Evolutionary conservation across 35 echinoderm and acorn worm genomes (phyloP), one percentile per base, ranked within the genome.

Genomic region (Ophioderma brevispina): DNA sequence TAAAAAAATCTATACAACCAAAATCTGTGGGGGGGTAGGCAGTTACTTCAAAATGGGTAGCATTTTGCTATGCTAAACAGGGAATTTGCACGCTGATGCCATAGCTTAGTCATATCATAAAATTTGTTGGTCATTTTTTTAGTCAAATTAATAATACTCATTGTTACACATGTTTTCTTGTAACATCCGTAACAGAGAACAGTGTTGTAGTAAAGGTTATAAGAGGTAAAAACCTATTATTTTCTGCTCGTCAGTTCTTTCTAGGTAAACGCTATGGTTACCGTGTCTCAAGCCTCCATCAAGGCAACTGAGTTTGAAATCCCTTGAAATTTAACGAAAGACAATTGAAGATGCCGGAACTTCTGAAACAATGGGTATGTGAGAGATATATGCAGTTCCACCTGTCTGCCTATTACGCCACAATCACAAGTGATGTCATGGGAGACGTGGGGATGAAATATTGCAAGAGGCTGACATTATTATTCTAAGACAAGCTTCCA

Each of bases 221-320:
- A n/a, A n/a, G n/a, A n/a, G n/a, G n/a, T 88, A 81, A 33, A 37
- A 28, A 10, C 31, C 40, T 21, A 32, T 88, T 32, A 18, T 35
- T 80, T 35, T 79, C 15, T 32, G 38, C 39, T 31, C n/a, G n/a
- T n/a, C 75, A 98, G 96, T 98, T 94, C 40, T 38, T 98, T 33
- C 86, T 98, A 0, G 96, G 96, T 76, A 92, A 98, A 82, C 85
- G 96, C 13, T 98, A 98, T 83, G 96, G 96, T n/a, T 98, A 91
- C 46, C 86, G 96, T 38, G 92, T 92, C 30, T n/a, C 96, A 92
- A 34, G 85, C 96, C 46, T 84, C 76, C 36, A 94, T 98, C 64
- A 77, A 84, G 81, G 89, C 89, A 10, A 39, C 32, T 33, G 89
- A 89, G 76, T 98, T n/a, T 76, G 64, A 87, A 0, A 79, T 89